These are phyloP conservation scores for Proterorhinus semilunaris DNA, from an alignment of 2,113 vertebrate species.

Conservation along the genomic window DNA sequence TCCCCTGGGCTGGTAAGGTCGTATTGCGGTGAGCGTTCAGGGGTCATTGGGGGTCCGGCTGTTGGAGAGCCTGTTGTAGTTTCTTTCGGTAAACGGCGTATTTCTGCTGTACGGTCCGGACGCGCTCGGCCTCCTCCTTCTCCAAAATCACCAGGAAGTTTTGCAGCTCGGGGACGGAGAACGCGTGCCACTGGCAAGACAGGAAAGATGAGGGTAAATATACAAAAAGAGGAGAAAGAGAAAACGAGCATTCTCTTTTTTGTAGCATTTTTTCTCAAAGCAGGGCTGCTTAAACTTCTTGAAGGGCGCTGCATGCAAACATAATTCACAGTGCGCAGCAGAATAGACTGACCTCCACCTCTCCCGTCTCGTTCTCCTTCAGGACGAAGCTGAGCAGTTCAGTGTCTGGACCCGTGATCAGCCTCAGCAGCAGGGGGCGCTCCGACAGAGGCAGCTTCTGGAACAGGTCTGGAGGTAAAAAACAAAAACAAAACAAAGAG, in stretches of 20 bases:
- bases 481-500: not conserved
- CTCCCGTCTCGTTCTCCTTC: slow-evolving; percentile 93
- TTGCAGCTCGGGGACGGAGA: slow-evolving; percentile 95
- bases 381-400: slow-evolving; percentile 88
- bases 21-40: slow-evolving; percentile 32
- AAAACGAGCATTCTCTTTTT: no score
- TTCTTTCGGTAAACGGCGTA: slow-evolving; percentile 82
- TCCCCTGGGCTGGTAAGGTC: slow-evolving; percentile 43
- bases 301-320: no score
- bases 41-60: slow-evolving; percentile 52
- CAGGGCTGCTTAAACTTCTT: no score
- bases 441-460: slow-evolving; percentile 89
- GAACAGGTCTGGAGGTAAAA: slow-evolving; percentile 79
- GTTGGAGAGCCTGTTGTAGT: slow-evolving; percentile 82
- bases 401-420: slow-evolving; percentile 86
- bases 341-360: slow-evolving; percentile 86
- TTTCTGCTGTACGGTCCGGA: slow-evolving; percentile 85
- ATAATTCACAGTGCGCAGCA: not conserved
- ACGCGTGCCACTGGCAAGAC: slow-evolving; percentile 88
- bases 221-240: not conserved
- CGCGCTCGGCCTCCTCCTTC: slow-evolving; percentile 90
- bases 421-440: slow-evolving; percentile 85
- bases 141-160: slow-evolving; percentile 94
- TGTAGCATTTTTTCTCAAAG: no score
- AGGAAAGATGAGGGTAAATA: not conserved